Conservation (phyloP, 2,113 vertebrate genomes). For the Monopterus albus region DNA sequence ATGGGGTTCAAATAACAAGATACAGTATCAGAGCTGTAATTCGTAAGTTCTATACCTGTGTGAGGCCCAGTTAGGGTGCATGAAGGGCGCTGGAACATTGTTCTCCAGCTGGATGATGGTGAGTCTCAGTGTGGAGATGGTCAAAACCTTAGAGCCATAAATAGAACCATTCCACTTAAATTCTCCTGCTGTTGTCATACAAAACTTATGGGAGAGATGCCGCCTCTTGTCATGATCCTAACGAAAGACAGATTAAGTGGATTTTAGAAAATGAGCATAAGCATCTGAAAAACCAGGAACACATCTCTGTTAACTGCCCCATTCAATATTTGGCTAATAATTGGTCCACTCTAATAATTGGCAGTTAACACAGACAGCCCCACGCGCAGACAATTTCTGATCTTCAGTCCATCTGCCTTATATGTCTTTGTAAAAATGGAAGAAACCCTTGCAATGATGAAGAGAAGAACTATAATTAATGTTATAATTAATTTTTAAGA, state of each 20-base stretch:
- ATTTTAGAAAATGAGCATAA: background rate
- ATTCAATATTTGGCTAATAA: background rate
- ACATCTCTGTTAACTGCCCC: background rate
- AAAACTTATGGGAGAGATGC: conserved; percentile 98
- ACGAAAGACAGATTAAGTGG: conserved; percentile 11
- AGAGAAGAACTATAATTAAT: too few species aligned
- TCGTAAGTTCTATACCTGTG: conserved; percentile 92
- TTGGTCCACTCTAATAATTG: background rate
- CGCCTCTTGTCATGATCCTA: conserved; percentile 96
- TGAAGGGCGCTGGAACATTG: conserved; percentile 95
- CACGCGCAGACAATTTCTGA: background rate
- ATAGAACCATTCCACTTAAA: conserved; percentile 99
- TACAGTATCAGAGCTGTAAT: too few species aligned
- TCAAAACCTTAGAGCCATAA: conserved; percentile 95
- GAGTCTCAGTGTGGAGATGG: conserved; percentile 94
- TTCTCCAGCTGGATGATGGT: conserved; percentile 98
- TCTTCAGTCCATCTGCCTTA: background rate
- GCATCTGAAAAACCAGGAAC: background rate
- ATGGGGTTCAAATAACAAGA: background rate
- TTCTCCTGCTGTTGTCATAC: conserved; percentile 95
- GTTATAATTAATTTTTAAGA: too few species aligned
- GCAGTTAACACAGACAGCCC: background rate
- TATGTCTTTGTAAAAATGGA: background rate
- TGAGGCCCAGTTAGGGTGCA: conserved; percentile 98
- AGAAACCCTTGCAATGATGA: background rate